These are phyloP conservation scores for Ptilorrhoa leucosticta DNA, from an alignment of 2,113 vertebrate genomes.

Conservation along the genomic window DNA sequence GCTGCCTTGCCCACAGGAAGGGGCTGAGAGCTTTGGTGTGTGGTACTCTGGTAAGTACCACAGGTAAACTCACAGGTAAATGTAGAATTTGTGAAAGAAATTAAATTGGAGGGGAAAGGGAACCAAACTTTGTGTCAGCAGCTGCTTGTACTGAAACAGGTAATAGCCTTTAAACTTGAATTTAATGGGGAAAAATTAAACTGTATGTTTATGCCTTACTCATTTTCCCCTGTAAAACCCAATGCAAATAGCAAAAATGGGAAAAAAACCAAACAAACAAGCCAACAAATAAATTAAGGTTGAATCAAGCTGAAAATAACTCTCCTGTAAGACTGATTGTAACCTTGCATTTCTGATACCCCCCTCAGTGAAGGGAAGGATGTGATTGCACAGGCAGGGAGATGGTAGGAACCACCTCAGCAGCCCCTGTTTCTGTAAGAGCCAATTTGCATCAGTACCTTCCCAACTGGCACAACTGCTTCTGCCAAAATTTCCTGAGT, in stretches of 20 bases:
- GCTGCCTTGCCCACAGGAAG: neutral
- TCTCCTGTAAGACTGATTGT: neutral
- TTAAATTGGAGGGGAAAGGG: accelerated
- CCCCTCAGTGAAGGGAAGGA: neutral
- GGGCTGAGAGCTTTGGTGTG: neutral
- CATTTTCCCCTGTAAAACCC: neutral
- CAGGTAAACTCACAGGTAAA: neutral
- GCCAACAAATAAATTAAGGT: neutral
- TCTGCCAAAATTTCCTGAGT: neutral
- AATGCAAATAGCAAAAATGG: neutral
- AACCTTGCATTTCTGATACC: neutral
- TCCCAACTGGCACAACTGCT: neutral
- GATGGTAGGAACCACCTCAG: neutral
- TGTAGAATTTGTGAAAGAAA: neutral
- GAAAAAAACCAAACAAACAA: neutral
- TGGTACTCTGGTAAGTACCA: neutral
- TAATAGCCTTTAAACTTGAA: neutral
- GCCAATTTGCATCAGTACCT: neutral
- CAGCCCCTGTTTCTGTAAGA: neutral
- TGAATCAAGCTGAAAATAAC: neutral
- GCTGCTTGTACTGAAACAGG: neutral
- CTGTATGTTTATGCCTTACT: neutral
- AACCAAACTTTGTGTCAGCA: neutral
- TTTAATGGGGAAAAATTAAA: neutral
- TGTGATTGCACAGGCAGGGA: neutral